phyloP scores from a whole-genome alignment of 2,888 invertebrate species.

The Sylvicola cinctus region DNA sequence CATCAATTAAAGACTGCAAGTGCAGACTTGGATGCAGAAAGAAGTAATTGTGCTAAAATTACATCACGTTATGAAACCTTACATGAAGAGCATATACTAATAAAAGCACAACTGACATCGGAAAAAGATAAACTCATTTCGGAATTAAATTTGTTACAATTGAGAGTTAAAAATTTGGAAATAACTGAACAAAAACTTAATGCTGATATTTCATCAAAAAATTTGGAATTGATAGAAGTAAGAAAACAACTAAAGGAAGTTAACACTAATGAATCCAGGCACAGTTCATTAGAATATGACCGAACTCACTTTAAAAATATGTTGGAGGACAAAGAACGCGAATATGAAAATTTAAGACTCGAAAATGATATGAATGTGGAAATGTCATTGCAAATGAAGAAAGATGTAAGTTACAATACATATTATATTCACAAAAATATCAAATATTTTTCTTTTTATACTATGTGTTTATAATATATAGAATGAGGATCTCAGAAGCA shows the following conservation, averaged over 20 bases:
- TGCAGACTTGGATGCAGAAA: conserved; percentile 40
- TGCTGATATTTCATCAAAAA: conserved; percentile 19
- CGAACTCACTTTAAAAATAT: conserved; percentile 43
- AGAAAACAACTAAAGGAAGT: conserved; percentile 18
- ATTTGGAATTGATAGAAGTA: conserved; percentile 16
- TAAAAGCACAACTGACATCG: conserved; percentile 58
- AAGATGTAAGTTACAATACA: conserved; percentile 32
- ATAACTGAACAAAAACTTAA: conserved; percentile 10
- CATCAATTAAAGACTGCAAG: conserved; percentile 38
- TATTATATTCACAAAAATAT: too few relatives aligned
- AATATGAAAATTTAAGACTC: conserved; percentile 45
- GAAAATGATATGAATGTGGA: conserved; percentile 47
- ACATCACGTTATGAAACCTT: conserved; percentile 65
- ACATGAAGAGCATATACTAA: conserved; percentile 66
- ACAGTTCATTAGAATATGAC: conserved; percentile 32
- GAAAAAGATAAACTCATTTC: conserved; percentile 60
- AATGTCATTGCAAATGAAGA: conserved; percentile 48
- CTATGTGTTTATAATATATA: conserved; percentile 15
- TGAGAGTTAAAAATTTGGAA: conserved; percentile 18
- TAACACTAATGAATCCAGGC: conserved; percentile 17
- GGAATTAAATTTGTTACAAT: conserved; percentile 16
- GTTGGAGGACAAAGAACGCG: conserved; percentile 52
- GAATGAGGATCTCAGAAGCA: conserved; percentile 60
- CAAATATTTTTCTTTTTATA: conserved; percentile 2
- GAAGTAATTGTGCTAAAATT: conserved; percentile 56